Conservation (phyloP, 1,140 invertebrate genomes). For the Metopolophium dirhodum region DNA sequence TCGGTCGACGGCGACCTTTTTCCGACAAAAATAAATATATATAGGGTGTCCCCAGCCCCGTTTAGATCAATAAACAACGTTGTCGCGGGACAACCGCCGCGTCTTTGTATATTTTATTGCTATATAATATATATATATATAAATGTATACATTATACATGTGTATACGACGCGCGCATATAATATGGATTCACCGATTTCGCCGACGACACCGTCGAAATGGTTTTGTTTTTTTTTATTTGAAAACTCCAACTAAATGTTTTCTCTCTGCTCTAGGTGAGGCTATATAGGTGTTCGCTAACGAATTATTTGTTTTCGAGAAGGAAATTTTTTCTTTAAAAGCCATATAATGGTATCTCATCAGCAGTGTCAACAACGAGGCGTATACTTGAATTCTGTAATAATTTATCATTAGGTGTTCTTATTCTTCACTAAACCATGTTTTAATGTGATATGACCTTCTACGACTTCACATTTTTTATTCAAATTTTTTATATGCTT, state of each 20-base stretch:
- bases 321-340: background rate
- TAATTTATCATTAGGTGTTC: background rate
- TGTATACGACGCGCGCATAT: background rate
- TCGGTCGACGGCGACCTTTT: background rate
- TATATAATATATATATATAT: background rate
- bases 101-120: conserved; percentile 10
- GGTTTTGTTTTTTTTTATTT: background rate
- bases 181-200: background rate
- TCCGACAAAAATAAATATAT: background rate
- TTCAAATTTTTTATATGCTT: background rate
- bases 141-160: background rate
- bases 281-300: background rate
- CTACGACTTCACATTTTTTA: background rate
- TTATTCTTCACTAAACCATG: background rate
- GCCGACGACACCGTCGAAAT: background rate
- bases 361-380: background rate
- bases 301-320: background rate
- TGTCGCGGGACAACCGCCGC: background rate
- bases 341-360: background rate
- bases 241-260: background rate
- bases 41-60: background rate
- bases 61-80: conserved; percentile 36
- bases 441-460: too few species aligned
- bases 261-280: background rate
- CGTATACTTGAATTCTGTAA: background rate